Evolutionary conservation across 2,888 invertebrate species (phyloP), one percentile per base, ranked within the genome.

Genomic region (Noctua janthe): DNA sequence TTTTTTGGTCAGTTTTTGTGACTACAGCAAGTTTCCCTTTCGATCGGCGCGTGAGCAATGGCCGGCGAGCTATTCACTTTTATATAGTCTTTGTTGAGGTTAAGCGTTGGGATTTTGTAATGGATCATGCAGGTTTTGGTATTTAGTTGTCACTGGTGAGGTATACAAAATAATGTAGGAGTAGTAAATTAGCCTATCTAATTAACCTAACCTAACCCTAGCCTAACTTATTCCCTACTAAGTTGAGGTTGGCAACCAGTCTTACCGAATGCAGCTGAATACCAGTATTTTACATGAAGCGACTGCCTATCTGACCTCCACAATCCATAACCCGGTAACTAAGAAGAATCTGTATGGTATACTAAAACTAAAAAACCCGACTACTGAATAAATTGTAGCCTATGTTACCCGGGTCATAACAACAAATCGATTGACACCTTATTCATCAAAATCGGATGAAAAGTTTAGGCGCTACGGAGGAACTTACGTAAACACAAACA

Each of bases 1-100:
- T 92, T 88, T 89, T 88, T 87, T 78, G 39, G 72, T 59, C 49
- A 64, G 11, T 86, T 94, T 95, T 94, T 92, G 88, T 87, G 35
- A 29, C 76, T 87, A 75, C 78, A 78, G 74, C 87, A 81, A 90
- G 92, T 94, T 95, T 95, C 95, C 92, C 95, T 95, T 95, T 95
- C 95, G 91, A 90, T 86, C 93, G 94, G 94, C 80, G 86, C 87
- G 84, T 81, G 82, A 70, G 74, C 85, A 82, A 74, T 71, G 85
- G 76, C 47, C 71, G 43, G 35, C 64, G 20, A 56, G 73, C 80
- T 82, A 80, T 83, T 85, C 91, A 87, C 83, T 76, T 87, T 85
- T 77, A 78, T 79, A 74, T 8, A 75, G 77, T 72, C 87, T 85
- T 85, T 88, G 85, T 80, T 83, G 78, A 71, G 51, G 70, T 77